A percentile compares a stretch with the other conserved stretches of the same genome.
These are phyloP conservation scores for Phylloscopus whistleri DNA, from an alignment of 2,113 vertebrate species.

Conservation along the genomic window DNA sequence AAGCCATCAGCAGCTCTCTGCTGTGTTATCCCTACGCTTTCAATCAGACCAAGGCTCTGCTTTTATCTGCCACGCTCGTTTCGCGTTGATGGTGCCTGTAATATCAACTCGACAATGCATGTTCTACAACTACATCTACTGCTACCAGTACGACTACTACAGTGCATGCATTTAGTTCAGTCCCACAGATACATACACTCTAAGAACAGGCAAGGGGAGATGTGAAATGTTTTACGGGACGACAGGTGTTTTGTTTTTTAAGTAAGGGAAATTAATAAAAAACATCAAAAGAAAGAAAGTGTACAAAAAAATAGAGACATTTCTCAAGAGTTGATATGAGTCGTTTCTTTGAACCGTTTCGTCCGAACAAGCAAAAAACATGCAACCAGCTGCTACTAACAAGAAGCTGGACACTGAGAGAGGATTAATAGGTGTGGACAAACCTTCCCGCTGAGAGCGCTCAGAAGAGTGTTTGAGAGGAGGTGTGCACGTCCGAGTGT, in stretches of 20 bases:
- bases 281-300: conserved; percentile 71
- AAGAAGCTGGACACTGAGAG: conserved; percentile 82
- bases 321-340: conserved; percentile 79
- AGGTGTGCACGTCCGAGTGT: conserved; percentile 85
- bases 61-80: conserved; percentile 57
- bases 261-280: conserved; percentile 75
- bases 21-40: conserved; percentile 60
- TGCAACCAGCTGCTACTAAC: conserved; percentile 85
- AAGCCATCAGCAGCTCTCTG: conserved; percentile 65
- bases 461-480: conserved; percentile 87
- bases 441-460: conserved; percentile 87
- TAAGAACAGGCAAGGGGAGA: conserved; percentile 82
- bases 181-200: conserved; percentile 84
- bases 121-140: conserved; percentile 80
- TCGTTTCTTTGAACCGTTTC: conserved; percentile 78
- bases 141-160: conserved; percentile 79
- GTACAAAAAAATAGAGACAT: conserved; percentile 73
- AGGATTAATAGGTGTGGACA: conserved; percentile 85
- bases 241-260: conserved; percentile 78
- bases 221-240: conserved; percentile 82
- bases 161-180: conserved; percentile 83
- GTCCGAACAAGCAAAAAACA: conserved; percentile 86
- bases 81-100: conserved; percentile 60
- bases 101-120: conserved; percentile 83
- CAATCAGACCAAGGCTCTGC: conserved; percentile 59